Evolutionary conservation across 2,888 invertebrate genomes (phyloP).

Genomic region (Heliothis peltigera): DNA sequence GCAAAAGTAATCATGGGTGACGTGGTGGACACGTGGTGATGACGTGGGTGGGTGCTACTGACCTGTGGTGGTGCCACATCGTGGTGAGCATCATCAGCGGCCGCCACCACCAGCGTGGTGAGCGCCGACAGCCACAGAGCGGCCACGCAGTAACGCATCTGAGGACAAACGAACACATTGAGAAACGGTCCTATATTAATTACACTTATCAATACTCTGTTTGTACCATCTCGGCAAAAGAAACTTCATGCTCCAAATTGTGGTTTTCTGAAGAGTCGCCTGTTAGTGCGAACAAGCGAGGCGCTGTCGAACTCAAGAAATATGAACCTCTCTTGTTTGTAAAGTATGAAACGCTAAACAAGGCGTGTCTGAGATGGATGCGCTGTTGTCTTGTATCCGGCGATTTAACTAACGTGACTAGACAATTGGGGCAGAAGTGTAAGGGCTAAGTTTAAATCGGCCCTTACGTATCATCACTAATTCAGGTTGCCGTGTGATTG

Average conservation of each 20-base stretch:
- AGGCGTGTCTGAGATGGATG: conserved; percentile 22
- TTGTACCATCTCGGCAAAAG: no score
- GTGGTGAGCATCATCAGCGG: conserved; percentile 73
- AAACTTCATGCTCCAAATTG: not conserved
- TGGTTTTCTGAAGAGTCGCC: not conserved
- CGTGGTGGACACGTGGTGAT: not conserved
- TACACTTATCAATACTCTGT: no score
- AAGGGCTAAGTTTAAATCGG: conserved; percentile 12
- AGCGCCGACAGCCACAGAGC: conserved; percentile 84
- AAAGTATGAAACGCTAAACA: not conserved
- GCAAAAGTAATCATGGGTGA: not conserved
- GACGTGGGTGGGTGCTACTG: not conserved
- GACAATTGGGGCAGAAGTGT: not conserved
- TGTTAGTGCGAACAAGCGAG: no score
- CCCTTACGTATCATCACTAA: conserved; percentile 18
- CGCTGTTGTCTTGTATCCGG: not conserved
- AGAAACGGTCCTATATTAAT: no score
- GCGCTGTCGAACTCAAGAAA: not conserved
- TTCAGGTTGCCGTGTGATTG: conserved; percentile 16
- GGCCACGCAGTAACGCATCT: conserved; percentile 85
- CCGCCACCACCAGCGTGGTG: conserved; percentile 78
- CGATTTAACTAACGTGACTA: not conserved
- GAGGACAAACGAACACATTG: conserved; percentile 49
- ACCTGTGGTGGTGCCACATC: conserved; percentile 76
- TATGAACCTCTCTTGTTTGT: not conserved